A percentile compares a stretch with the other conserved stretches of the same genome.
Evolutionary conservation across 2,888 invertebrate species (phyloP).

Genomic region (Netelia inedita): DNA sequence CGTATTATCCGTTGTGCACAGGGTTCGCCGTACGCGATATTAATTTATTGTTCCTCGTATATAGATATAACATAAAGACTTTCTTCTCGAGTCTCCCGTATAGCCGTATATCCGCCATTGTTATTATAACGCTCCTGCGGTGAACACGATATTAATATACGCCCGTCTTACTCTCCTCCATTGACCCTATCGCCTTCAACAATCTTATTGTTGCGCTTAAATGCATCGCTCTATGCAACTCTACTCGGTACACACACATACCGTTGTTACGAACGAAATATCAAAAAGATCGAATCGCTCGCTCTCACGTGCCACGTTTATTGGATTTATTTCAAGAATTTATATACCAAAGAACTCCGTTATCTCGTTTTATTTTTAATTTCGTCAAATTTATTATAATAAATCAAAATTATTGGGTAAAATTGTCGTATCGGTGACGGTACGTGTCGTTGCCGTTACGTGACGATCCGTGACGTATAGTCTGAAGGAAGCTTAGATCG

Average conservation of each 20-base stretch:
- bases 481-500: no score
- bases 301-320: conserved; percentile 5
- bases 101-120: conserved; percentile 18
- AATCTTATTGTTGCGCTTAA: conserved; percentile 64
- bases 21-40: conserved; percentile 43
- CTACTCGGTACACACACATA: conserved; percentile 1
- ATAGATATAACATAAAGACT: conserved; percentile 8
- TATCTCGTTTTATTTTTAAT: no score
- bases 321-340: conserved; percentile 23
- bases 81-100: conserved; percentile 3
- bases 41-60: conserved; percentile 56
- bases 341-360: neutral
- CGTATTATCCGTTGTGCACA: conserved; percentile 37
- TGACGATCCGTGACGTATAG: no score
- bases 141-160: conserved; percentile 57
- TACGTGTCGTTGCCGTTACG: no score
- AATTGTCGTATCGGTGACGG: no score
- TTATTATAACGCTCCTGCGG: conserved; percentile 47
- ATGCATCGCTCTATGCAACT: conserved; percentile 36
- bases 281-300: conserved; percentile 58
- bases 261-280: conserved; percentile 58
- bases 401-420: no score
- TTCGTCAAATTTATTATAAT: no score
- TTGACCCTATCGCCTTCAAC: conserved; percentile 49
- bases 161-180: conserved; percentile 3